Base-by-base conservation (phyloP, 2,113 vertebrate genomes). In the Ochotona curzoniae region DNA sequence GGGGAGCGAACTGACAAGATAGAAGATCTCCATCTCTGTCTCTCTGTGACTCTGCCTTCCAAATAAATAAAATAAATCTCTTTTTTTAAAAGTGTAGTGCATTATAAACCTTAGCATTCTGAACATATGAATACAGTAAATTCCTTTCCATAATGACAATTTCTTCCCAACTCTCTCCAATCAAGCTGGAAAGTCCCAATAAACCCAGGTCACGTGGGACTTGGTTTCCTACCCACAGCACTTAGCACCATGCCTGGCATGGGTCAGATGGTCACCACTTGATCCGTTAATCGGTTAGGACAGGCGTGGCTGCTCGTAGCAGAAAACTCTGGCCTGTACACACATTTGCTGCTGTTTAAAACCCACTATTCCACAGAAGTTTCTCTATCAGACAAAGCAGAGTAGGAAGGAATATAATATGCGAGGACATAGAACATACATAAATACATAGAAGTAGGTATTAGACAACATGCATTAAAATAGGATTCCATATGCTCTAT, bases 211-310 rank as follows among this genome's bases (percentile, higher is more conserved):
- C 75, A 63, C 17, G 8, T 44, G 60, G 32, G 57, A 64, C 44
- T 61, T 90, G 57, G 75, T 32, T 85, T 61, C 74, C 78, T 25
- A 69, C 8, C 26, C 35, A 47, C 38, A 66, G 80, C 14, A 73
- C 76, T 67, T 93, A 96, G 73, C 83, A 93, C 87, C 83, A 87
- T 47, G 66, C 69, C 93, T 83, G 89, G 89, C 94, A 89, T 64
- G 91, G 87, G 75, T 84, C 69, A 89, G 73, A 92, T 89, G 25
- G 63, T 81, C 93, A 87, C n/a, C 47, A 87, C 71, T n/a, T 23
- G 14, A 86, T 74, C 54, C 83, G 69, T 49, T 60, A 71, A 78
- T 0, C 57, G 18, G 80, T 2, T 32, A 79, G 54, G 66, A 71
- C 0, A 91, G n/a, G 21, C 11, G 12, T 66, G 28, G 82, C 69